A percentile compares a stretch with the other conserved stretches of the same genome.
Conservation (phyloP, 2,797 vertebrate genomes). For the Momotus momota region DNA sequence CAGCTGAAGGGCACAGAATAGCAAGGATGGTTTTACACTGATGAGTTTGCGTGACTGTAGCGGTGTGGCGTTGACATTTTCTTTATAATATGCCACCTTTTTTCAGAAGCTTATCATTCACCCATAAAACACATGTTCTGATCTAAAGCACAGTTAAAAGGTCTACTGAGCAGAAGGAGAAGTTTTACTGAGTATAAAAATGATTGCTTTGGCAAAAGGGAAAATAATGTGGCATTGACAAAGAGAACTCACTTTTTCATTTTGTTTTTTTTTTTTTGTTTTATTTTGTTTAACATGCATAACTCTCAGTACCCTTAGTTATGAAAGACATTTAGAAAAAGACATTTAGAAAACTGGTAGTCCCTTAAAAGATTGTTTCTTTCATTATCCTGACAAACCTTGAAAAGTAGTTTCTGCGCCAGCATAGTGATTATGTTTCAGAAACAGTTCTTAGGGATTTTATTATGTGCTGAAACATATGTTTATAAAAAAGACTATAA, state of each 20-base stretch:
- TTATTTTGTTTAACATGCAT: background rate
- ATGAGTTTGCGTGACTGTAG: background rate
- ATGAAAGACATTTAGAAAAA: conserved; percentile 31
- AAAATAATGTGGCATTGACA: conserved; percentile 44
- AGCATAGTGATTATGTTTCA: conserved; percentile 36
- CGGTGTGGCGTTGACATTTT: background rate
- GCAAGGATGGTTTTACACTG: background rate
- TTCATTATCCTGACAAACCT: conserved; percentile 66
- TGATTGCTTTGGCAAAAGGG: conserved; percentile 54
- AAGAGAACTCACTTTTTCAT: background rate
- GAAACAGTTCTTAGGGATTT: conserved; percentile 48
- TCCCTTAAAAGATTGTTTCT: conserved; percentile 23
- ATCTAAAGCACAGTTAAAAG: conserved; percentile 5
- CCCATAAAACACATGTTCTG: conserved; percentile 8
- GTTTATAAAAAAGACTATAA: conserved; percentile 62
- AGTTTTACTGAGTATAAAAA: conserved; percentile 58
- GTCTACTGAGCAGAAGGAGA: conserved; percentile 21
- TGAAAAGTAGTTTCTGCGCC: conserved; percentile 55
- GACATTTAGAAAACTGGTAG: conserved; percentile 41
- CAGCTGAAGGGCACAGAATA: background rate
- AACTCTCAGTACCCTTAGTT: conserved; percentile 13
- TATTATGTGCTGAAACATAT: conserved; percentile 61
- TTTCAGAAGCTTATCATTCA: conserved; percentile 48
- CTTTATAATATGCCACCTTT: background rate
- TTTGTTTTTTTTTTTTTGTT: background rate